Evolutionary conservation across 2,797 vertebrate species (phyloP).

Genomic region (Aythya fuligula): DNA sequence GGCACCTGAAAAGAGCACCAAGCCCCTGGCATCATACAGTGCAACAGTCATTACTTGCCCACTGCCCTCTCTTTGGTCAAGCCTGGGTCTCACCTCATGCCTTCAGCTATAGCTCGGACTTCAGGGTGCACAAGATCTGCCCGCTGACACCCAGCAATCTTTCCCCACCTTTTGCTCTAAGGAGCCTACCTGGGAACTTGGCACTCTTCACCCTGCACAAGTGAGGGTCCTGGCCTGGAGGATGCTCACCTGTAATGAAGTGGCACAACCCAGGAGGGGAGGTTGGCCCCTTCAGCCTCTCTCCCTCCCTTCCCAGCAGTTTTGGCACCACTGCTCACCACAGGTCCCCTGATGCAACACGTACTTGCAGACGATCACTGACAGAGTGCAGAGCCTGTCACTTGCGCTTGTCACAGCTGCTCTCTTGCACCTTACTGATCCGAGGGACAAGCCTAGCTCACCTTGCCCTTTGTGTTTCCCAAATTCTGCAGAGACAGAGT

Average conservation of each 20-base stretch:
- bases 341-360: too few species aligned
- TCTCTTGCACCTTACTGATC: neutral
- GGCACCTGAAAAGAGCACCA: neutral
- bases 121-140: neutral
- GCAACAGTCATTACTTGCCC: neutral
- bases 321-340: neutral
- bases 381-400: neutral
- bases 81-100: neutral
- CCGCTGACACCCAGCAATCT: neutral
- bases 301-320: neutral
- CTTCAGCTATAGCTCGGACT: neutral
- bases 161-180: neutral
- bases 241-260: neutral
- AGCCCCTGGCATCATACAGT: neutral
- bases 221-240: neutral
- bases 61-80: neutral
- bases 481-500: neutral
- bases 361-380: too few species aligned
- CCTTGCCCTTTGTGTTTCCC: neutral
- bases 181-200: neutral
- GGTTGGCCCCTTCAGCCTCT: neutral
- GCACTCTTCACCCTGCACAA: neutral
- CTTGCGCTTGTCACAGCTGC: neutral
- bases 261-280: neutral
- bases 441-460: neutral